Evolutionary conservation across 2,797 vertebrate species (phyloP), one percentile per base, ranked within the genome.

Genomic region (Pangasius sanitwongsei): DNA sequence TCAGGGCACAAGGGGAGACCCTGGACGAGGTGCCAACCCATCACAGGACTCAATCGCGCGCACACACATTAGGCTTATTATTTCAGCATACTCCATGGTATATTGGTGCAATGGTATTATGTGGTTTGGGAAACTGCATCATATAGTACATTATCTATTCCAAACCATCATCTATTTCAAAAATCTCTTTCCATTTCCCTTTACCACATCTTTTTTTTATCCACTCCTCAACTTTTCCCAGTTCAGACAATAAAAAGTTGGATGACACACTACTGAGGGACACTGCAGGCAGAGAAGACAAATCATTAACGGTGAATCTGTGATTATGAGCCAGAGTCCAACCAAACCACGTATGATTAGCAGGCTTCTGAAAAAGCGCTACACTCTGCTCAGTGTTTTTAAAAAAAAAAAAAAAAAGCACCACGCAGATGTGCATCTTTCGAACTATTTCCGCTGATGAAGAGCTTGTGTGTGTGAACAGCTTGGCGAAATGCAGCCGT

Each of bases 401-500:
- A 50, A 53, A 53, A 2, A 53, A 53, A 53, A 55, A 3, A 55
- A 53, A 84, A 65, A 61, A 70, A 70, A 57, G 67, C 20, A 59
- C 31, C 50, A 20, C 6, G 28, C 67, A 74, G 50, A 74, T 57
- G 84, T 18, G 69, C 48, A 59, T 50, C 67, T 70, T 85, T 55
- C 23, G 7, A 72, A 86, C 12, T 41, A 41, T 72, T 86, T 86
- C 69, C 12, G 82, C 87, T 57, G 87, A 85, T 34, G 31, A 28
- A 61, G 37, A 53, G 87, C 18, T 34, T 23, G 87, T 31, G 69
- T 31, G 63, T 44, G 34, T 37, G 78, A 89, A 70, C 83, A 89
- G 84, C 63, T 83, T 63, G 63, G n/a, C 25, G 65, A 81, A 86
- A 61, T 61, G 61, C 88, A 61, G 83, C 74, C 61, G 15, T 31